Conservation (phyloP, 2,888 invertebrate species). For the Calliopum simillimum region DNA sequence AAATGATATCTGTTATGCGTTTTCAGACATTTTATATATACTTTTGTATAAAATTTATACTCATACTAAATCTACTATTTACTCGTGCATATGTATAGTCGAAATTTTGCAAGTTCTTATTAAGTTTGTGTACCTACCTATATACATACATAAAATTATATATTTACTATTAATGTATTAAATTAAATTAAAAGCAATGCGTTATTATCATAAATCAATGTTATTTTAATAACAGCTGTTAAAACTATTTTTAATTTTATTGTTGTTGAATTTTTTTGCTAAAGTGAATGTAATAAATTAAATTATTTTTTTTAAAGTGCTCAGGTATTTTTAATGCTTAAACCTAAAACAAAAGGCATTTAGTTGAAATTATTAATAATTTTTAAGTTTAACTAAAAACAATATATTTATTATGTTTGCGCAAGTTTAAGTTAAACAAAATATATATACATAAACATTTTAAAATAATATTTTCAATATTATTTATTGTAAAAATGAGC, state of each 20-base stretch:
- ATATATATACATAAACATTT: no score
- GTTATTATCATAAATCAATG: conserved; percentile 27
- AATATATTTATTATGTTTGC: neutral
- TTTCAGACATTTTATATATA: no score
- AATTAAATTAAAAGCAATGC: neutral
- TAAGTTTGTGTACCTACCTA: no score
- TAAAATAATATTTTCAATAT: neutral
- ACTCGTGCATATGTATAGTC: no score
- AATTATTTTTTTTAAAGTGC: conserved; percentile 53
- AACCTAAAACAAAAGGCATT: conserved; percentile 2
- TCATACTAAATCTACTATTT: no score
- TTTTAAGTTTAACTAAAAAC: neutral
- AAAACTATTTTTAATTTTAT: neutral
- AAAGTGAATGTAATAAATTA: conserved; percentile 37
- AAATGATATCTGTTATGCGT: no score
- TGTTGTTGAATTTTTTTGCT: conserved; percentile 20
- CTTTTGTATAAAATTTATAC: no score
- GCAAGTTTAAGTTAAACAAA: neutral
- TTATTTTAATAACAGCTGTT: neutral
- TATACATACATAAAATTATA: no score
- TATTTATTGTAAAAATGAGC: neutral
- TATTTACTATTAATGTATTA: conserved; percentile 23
- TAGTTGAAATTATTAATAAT: neutral
- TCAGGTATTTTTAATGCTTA: conserved; percentile 55
- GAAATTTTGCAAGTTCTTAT: no score